Base-by-base conservation (phyloP, 2,797 vertebrate species). In the Setipinna tenuifilis region DNA sequence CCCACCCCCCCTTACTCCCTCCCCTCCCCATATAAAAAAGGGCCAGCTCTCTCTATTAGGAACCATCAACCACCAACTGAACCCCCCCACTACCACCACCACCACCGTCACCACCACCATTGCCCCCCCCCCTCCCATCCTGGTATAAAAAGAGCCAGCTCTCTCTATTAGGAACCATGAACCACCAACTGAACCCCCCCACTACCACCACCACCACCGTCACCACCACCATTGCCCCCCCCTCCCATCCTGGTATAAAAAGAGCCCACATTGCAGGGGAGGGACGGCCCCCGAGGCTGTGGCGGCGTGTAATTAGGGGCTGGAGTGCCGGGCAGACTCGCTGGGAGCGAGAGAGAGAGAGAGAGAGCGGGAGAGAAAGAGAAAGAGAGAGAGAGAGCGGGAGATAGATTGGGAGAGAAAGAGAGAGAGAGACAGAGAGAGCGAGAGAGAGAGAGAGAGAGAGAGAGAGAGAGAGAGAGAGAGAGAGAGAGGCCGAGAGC, bases 251-350 rank as follows among this genome's bases (percentile, higher is more conserved):
- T 17, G 31, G 31, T 78, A 41, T 41, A 41, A n/a, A 78, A 78
- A 21, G 19, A 44, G 35, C 6, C 5, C 31, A 41, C 31, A 9
- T 44, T 44, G 71, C 12, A 23, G 21, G 61, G 68, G 86, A 31
- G 86, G 65, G 65, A 65, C 68, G 83, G 71, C 84, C 57, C 87
- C 85, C 17, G 78, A 65, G 71, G 81, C 62, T 85, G 65, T 28
- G 87, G 71, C 44, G 35, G 81, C 81, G 80, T 85, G 88, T 86
- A 90, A 89, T 91, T 89, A 90, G 28, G 58, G 57, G 41, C 85
- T 87, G 89, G 75, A 88, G 82, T 21, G 83, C 81, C 86, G 84
- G 84, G 85, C 86, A 87, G 58, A 68, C 71, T 83, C 87, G 83
- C 85, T 86, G 83, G 85, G 88, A 86, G 83, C 83, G 7, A 9